phyloP scores from a whole-genome alignment of 2,113 vertebrate genomes.

The Sebastes fasciatus region DNA sequence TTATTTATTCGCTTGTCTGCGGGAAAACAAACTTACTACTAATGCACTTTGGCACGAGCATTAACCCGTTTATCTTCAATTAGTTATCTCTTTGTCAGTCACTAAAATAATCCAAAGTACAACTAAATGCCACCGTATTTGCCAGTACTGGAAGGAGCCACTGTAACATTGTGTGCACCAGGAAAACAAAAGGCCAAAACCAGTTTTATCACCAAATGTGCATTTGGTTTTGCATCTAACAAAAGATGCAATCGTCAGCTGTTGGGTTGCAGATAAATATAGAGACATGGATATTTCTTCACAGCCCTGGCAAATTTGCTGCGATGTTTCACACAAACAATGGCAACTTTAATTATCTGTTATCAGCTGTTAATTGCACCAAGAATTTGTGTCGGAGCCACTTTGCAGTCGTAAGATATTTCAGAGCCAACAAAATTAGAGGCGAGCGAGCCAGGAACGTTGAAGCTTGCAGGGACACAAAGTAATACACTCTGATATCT shows the following conservation, averaged over 20 bases:
- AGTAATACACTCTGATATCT: constrained; percentile 20
- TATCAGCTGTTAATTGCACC: constrained; percentile 60
- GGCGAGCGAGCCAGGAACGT: constrained; percentile 10
- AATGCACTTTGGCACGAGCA: constrained; percentile 15
- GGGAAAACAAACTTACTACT: constrained; percentile 7
- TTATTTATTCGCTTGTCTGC: constrained; percentile 23
- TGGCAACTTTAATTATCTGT: constrained; percentile 57
- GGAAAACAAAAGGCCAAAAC: constrained; percentile 44
- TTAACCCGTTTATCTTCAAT: constrained; percentile 49
- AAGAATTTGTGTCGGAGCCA: constrained; percentile 35
- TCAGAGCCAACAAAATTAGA: constrained; percentile 13
- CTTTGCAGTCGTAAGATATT: constrained; percentile 33
- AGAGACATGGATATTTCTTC: constrained; percentile 16
- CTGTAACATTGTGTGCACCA: not conserved
- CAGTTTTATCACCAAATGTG: constrained; percentile 36
- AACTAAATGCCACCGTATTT: not conserved
- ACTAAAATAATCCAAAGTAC: constrained; percentile 18
- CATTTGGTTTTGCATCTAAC: constrained; percentile 50
- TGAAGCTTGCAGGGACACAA: constrained; percentile 25
- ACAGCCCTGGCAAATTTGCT: constrained; percentile 26
- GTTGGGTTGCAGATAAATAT: constrained; percentile 50
- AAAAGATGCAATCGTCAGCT: constrained; percentile 52
- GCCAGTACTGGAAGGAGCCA: not conserved
- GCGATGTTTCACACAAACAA: constrained; percentile 51
- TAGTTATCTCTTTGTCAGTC: constrained; percentile 31